Evolutionary conservation across 2,888 invertebrate species (phyloP).

Genomic region (Notocelia uddmanniana): DNA sequence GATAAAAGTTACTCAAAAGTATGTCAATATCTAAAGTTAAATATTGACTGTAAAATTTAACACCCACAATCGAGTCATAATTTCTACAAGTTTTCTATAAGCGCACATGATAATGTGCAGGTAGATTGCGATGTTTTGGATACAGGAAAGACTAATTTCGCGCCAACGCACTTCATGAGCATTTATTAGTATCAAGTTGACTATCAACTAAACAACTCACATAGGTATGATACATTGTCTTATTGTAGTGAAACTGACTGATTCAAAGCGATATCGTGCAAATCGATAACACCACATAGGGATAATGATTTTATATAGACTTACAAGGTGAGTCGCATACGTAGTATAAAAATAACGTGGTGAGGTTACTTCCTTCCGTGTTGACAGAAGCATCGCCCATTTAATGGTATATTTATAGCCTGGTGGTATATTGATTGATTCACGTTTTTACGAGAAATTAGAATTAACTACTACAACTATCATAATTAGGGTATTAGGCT

Average conservation of each 20-base stretch:
- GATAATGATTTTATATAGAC: conserved; percentile 31
- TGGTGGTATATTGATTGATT: background rate
- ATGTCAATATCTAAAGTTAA: no score
- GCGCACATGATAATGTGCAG: no score
- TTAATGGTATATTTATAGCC: background rate
- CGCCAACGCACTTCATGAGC: no score
- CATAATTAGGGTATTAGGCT: no score
- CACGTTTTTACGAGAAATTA: background rate
- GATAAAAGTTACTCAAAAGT: no score
- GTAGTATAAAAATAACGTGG: conserved; percentile 17
- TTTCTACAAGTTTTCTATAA: no score
- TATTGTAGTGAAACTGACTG: conserved; percentile 3
- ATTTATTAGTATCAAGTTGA: background rate
- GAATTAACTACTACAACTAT: background rate
- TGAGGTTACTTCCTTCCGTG: conserved; percentile 41
- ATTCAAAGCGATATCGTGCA: background rate
- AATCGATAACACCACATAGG: conserved; percentile 1
- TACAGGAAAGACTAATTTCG: no score
- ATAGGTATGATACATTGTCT: background rate
- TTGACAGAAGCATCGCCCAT: background rate
- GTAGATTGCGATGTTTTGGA: no score
- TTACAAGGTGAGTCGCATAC: conserved; percentile 24
- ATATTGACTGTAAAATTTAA: no score
- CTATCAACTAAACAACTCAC: background rate
- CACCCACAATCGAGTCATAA: no score